phyloP scores from a whole-genome alignment of 2,797 vertebrate genomes.

The Danio albolineatus region DNA sequence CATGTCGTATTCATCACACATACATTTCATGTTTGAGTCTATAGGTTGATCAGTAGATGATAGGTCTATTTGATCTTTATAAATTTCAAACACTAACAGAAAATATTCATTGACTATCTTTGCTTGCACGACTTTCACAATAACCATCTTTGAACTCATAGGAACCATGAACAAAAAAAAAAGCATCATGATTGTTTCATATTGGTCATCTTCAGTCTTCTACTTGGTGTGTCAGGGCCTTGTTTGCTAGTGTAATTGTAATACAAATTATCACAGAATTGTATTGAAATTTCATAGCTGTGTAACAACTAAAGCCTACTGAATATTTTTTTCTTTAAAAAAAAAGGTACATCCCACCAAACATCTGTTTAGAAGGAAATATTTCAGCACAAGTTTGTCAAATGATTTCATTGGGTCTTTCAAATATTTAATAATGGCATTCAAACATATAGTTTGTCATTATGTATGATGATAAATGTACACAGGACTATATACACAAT shows the following conservation, averaged over 20 bases:
- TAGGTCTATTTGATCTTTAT: no score
- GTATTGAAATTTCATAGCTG: background rate
- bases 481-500: slow-evolving; percentile 68
- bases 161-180: no score
- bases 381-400: background rate
- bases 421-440: slow-evolving; percentile 52
- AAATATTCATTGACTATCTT: no score
- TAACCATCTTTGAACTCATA: no score
- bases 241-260: no score
- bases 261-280: no score
- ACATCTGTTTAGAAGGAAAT: background rate
- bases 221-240: background rate
- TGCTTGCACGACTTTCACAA: no score
- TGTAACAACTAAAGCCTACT: background rate
- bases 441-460: slow-evolving; percentile 68
- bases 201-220: background rate
- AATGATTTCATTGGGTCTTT: slow-evolving; percentile 35
- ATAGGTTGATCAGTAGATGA: no score
- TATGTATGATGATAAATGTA: slow-evolving; percentile 54
- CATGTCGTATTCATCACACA: no score
- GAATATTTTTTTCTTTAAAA: background rate
- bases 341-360: background rate
- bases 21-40: no score
- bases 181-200: no score
- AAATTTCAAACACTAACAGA: no score